These are phyloP conservation scores for Cephus runcator DNA, from an alignment of 2,888 invertebrate genomes.

Conservation along the genomic window DNA sequence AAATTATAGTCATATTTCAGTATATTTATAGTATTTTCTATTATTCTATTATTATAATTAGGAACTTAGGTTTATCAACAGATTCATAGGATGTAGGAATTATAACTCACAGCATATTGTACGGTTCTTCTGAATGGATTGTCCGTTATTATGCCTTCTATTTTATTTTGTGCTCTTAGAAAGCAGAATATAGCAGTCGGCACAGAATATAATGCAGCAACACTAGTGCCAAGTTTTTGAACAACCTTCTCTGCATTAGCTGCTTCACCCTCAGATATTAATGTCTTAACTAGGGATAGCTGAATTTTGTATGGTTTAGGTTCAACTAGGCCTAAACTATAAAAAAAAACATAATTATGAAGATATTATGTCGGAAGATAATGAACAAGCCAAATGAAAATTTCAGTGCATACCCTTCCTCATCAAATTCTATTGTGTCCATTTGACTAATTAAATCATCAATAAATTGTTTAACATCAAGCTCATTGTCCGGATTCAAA, in stretches of 20 bases:
- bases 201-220: constrained; percentile 76
- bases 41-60: constrained; percentile 3
- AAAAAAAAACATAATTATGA: background rate
- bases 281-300: constrained; percentile 67
- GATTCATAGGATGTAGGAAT: background rate
- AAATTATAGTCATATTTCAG: background rate
- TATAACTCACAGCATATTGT: constrained; percentile 69
- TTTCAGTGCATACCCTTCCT: constrained; percentile 60
- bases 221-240: constrained; percentile 69
- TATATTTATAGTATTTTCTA: background rate
- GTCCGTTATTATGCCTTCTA: constrained; percentile 67
- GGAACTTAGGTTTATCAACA: background rate
- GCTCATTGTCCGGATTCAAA: constrained; percentile 61
- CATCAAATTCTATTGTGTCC: constrained; percentile 65
- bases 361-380: too few species aligned
- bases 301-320: constrained; percentile 69
- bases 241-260: constrained; percentile 67
- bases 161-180: constrained; percentile 68
- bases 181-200: constrained; percentile 80
- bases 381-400: background rate
- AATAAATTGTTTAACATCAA: constrained; percentile 68
- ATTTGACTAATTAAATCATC: constrained; percentile 69
- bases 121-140: constrained; percentile 74
- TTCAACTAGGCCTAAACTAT: constrained; percentile 58
- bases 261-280: constrained; percentile 64